phyloP scores from a whole-genome alignment of 2,113 vertebrate species.

The Ranitomeya imitator region DNA sequence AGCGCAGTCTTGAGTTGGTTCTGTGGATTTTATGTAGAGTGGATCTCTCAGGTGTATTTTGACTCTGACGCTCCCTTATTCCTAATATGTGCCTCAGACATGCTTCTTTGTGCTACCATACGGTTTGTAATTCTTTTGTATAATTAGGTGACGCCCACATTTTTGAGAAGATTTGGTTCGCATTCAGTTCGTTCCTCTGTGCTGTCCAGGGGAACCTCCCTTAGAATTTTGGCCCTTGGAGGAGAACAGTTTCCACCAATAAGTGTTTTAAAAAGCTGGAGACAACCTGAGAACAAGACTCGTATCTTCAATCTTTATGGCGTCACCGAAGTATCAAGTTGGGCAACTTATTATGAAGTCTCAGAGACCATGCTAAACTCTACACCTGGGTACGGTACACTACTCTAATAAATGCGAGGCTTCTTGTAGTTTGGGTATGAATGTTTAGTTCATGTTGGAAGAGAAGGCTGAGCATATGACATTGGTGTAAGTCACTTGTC shows the following conservation, averaged over 20 bases:
- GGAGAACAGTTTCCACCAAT: slow-evolving; percentile 86
- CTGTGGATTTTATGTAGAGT: too few relatives aligned
- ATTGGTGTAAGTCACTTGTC: neutral
- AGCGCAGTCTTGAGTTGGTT: too few relatives aligned
- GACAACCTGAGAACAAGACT: slow-evolving; percentile 82
- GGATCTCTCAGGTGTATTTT: too few relatives aligned
- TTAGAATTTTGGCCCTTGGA: slow-evolving; percentile 89
- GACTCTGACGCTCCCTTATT: too few relatives aligned
- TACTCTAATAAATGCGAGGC: neutral
- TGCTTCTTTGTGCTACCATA: neutral
- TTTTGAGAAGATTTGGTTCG: slow-evolving; percentile 84
- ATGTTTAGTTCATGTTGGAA: neutral
- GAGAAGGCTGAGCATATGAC: neutral
- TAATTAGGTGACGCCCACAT: slow-evolving; percentile 86
- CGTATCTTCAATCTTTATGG: slow-evolving; percentile 91
- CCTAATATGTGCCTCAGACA: too few relatives aligned
- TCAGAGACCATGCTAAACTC: slow-evolving; percentile 73
- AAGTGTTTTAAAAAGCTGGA: slow-evolving; percentile 81
- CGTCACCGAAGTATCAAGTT: slow-evolving; percentile 95
- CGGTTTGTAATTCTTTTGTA: neutral
- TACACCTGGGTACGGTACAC: slow-evolving; percentile 63
- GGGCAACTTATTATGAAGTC: slow-evolving; percentile 85
- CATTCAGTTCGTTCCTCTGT: slow-evolving; percentile 74
- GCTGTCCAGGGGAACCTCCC: slow-evolving; percentile 77
- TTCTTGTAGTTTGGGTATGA: neutral